Base-by-base conservation (phyloP, 30 jellyfish, hydroid and myxozoan genomes). In the Phacellophora camtschatica region DNA sequence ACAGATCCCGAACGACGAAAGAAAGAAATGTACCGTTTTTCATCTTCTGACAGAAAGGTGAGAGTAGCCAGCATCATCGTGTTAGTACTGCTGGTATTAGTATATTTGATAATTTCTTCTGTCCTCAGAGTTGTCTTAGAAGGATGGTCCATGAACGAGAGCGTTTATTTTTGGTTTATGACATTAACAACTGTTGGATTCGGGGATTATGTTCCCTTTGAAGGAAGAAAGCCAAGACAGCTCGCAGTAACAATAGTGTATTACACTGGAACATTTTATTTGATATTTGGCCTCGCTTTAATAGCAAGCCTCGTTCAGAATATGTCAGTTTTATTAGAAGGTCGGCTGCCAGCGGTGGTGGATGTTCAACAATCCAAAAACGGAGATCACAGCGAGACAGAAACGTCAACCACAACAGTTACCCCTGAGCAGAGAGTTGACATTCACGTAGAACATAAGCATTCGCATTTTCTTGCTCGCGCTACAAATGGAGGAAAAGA, bases 121-220 rank as follows among this genome's bases (percentile, higher is more conserved):
- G 28, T 71, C 32, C 18, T 71, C 20, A 48, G 95, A 25, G 66
- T 56, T 20, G n/a, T 32, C 15, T 58, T 75, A 4, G 95, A 83
- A 57, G 87, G 87, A 28, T 83, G 95, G 95, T 57, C 74, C 42
- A 30, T 70, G 76, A 36, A 53, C 25, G 74, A 69, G 50, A 83
- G 95, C 41, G 19, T 71, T 6, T 83, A 83, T 39, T 83, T 83
- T 56, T 83, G 95, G 95, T 55, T 83, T 70, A 56, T 68, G 16
- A 83, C 95, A 16, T 25, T 83, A 27, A 70, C 84, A 24, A 83
- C 95, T 22, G 49, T 70, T 19, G 95, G 95, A 25, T 58, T 83
- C 22, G 95, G 95, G 27, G 95, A 83, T 55, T 83, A 22, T 35
- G 87, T 83, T 11, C 95, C 95, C 16, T 83, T 53, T 33, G 95